Percentiles rank a stretch among this genome's conserved stretches.
Conservation (phyloP, 2,797 vertebrate species). For the Epinephelus coioides region DNA sequence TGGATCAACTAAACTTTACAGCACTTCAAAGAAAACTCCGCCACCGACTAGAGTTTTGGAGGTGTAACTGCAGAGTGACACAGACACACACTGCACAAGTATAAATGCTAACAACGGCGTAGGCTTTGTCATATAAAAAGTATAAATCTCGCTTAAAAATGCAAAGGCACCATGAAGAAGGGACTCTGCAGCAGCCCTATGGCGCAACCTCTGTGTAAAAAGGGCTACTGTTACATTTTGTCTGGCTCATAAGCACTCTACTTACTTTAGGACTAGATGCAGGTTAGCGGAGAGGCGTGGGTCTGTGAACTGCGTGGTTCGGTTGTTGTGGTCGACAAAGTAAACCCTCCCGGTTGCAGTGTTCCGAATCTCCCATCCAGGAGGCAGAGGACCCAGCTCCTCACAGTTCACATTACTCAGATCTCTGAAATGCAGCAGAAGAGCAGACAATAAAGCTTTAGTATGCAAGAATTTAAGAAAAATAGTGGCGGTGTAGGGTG, state of each 20-base stretch:
- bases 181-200: no score
- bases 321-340: conserved; percentile 99
- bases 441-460: conserved; percentile 11
- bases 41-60: no score
- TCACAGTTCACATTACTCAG: conserved; percentile 99
- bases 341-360: conserved; percentile 98
- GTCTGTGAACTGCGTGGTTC: conserved; percentile 98
- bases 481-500: conserved; percentile 12
- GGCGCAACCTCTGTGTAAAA: no score
- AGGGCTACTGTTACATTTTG: no score
- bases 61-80: no score
- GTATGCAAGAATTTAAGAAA: conserved; percentile 12
- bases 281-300: conserved; percentile 97
- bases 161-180: no score
- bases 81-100: no score
- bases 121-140: no score
- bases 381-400: conserved; percentile 94
- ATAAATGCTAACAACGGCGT: no score
- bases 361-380: conserved; percentile 88
- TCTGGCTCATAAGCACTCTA: conserved; percentile 12
- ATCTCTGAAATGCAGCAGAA: conserved; percentile 90
- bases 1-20: no score
- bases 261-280: conserved; percentile 97
- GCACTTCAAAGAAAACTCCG: no score
- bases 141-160: no score